Evolutionary conservation across 2,113 vertebrate species (phyloP).

Genomic region (Corydoras sp.): DNA sequence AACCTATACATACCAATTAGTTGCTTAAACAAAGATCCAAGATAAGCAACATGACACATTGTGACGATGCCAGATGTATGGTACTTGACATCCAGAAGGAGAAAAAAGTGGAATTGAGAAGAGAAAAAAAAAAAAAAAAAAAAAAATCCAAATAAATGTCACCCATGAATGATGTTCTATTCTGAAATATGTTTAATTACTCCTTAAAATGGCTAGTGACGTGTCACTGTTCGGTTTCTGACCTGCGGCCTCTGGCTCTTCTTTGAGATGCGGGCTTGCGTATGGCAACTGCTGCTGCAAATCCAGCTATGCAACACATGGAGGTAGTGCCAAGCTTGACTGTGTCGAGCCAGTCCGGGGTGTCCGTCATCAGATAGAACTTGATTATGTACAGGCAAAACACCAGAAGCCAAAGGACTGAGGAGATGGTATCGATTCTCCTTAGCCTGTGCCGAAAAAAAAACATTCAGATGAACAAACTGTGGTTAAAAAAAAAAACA

Average conservation of each 20-base stretch:
- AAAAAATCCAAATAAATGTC: slow-evolving; percentile 14
- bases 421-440: slow-evolving; percentile 81
- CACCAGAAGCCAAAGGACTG: slow-evolving; percentile 82
- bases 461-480: neutral
- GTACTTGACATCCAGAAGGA: slow-evolving; percentile 5
- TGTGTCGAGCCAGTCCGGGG: slow-evolving; percentile 73
- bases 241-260: slow-evolving; percentile 91
- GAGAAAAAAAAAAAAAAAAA: neutral
- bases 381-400: slow-evolving; percentile 75
- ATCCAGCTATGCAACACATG: slow-evolving; percentile 88
- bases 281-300: slow-evolving; percentile 83
- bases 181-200: slow-evolving; percentile 12
- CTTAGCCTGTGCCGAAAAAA: slow-evolving; percentile 70
- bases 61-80: slow-evolving; percentile 5
- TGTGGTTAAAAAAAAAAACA: neutral
- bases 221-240: slow-evolving; percentile 84
- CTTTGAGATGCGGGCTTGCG: slow-evolving; percentile 73
- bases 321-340: slow-evolving; percentile 72
- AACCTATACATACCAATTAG: too few species aligned
- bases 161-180: slow-evolving; percentile 14
- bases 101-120: neutral
- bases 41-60: neutral
- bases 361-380: slow-evolving; percentile 60
- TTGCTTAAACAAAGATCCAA: neutral
- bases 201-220: slow-evolving; percentile 57